These are phyloP conservation scores for Callospermophilus lateralis DNA, from an alignment of 2,113 vertebrate genomes.

Conservation along the genomic window DNA sequence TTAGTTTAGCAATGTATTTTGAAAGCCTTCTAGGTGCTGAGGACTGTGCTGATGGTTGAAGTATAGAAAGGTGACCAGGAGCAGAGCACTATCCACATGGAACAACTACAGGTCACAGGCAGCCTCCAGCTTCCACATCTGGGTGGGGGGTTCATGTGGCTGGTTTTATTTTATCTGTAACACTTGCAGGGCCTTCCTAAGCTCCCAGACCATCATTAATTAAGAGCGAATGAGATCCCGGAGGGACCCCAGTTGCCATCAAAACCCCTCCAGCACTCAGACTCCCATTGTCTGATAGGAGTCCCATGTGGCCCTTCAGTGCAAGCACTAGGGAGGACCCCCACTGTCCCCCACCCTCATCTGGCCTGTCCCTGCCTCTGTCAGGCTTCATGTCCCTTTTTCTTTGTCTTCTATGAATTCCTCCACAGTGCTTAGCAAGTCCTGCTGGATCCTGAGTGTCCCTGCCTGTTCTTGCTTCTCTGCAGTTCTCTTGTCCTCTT, in stretches of 20 bases:
- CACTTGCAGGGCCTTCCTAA: not conserved
- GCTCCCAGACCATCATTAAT: not conserved
- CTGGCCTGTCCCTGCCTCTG: no score
- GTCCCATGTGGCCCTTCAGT: no score
- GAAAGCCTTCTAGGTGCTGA: not conserved
- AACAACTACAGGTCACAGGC: not conserved
- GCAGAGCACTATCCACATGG: not conserved
- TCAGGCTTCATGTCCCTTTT: not conserved
- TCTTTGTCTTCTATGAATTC: not conserved
- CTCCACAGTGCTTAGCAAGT: not conserved
- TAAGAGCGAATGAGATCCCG: not conserved
- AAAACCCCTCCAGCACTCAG: accelerated
- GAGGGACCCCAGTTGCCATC: accelerated
- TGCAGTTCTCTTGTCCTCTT: not conserved
- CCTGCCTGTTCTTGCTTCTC: accelerated
- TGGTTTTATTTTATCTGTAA: no score
- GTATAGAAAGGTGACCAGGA: not conserved
- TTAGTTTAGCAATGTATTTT: not conserved
- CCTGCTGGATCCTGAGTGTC: not conserved
- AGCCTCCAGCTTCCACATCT: not conserved
- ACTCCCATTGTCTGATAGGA: not conserved
- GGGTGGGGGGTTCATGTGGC: not conserved
- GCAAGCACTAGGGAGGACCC: not conserved
- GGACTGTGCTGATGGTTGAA: not conserved
- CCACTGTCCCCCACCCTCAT: accelerated